Percentiles rank a stretch among this genome's conserved stretches.
These are phyloP conservation scores for Caenorhabditis elegans DNA, from an alignment of 1,140 invertebrate species.

Conservation along the genomic window WBcel235 BX284604.4:7760001-7760500, in stretches of 20 bases:
- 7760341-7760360: background rate
- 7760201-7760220: background rate
- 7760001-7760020: too few relatives aligned
- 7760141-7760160: background rate
- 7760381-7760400: background rate
- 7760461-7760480: too few relatives aligned
- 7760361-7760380: background rate
- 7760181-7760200: background rate
- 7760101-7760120: background rate
- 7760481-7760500: too few relatives aligned
- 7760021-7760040: too few relatives aligned
- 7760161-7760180: slow-evolving; percentile 23
- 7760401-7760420: background rate
- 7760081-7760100: too few relatives aligned
- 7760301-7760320: background rate
- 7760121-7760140: background rate
- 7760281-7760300: background rate
- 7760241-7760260: too few relatives aligned
- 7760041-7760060: too few relatives aligned
- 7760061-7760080: background rate
- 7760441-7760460: background rate
- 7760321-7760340: background rate
- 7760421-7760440: background rate
- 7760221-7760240: too few relatives aligned
- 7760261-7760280: too few relatives aligned